Conservation (phyloP, 2,888 invertebrate genomes). For the Drosophila parthenogenetica region DNA sequence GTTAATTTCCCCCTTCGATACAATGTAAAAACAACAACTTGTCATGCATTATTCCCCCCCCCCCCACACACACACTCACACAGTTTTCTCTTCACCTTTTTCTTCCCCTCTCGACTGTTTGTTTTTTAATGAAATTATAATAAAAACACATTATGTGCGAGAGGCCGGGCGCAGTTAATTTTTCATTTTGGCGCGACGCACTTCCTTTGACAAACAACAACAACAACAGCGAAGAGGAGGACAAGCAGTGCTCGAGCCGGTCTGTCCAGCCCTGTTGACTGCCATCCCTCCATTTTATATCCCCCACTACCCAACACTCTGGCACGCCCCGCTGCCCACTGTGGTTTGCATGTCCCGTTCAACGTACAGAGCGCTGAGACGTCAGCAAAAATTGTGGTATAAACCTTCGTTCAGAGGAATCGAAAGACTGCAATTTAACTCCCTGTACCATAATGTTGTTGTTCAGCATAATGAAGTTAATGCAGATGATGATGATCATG, state of each 20-base stretch:
- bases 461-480: conserved; percentile 26
- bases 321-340: background rate
- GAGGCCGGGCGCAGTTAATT: conserved; percentile 74
- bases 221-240: conserved; percentile 14
- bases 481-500: conserved; percentile 16
- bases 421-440: conserved; percentile 13
- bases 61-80: too few relatives aligned
- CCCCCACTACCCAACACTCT: background rate
- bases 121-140: conserved; percentile 67
- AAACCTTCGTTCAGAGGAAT: conserved; percentile 21
- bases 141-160: conserved; percentile 63
- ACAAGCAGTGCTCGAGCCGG: conserved; percentile 27
- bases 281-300: background rate
- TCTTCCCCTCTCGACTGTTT: conserved; percentile 11
- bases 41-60: conserved; percentile 4
- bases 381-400: conserved; percentile 38
- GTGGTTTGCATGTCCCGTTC: conserved; percentile 34
- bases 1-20: too few relatives aligned
- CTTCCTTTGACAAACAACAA: conserved; percentile 61
- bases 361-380: conserved; percentile 18
- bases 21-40: conserved; percentile 13
- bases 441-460: background rate
- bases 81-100: background rate
- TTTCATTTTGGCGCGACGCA: conserved; percentile 79
- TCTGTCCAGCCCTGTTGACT: conserved; percentile 30